A percentile compares a stretch with the other conserved stretches of the same genome.
Evolutionary conservation across 2,888 invertebrate genomes (phyloP).

Genomic region (Anticlea derivata): DNA sequence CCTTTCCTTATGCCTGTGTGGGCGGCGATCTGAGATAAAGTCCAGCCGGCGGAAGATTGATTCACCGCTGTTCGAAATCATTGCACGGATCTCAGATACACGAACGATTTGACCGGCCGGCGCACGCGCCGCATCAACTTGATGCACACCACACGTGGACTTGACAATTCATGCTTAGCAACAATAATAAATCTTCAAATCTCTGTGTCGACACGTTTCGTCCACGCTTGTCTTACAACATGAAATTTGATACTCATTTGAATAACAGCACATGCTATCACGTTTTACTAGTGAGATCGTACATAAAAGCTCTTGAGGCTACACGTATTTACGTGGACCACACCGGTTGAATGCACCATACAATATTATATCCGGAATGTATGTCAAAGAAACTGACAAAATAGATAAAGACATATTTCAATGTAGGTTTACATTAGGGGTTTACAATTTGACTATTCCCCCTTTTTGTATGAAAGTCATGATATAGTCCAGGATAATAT

Average conservation of each 20-base stretch:
- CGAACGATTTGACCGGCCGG: conserved; percentile 54
- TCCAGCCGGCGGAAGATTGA: conserved; percentile 70
- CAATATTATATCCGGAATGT: conserved; percentile 34
- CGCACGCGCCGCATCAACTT: conserved; percentile 61
- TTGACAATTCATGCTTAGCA: conserved; percentile 61
- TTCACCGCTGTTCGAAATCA: conserved; percentile 72
- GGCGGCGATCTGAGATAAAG: conserved; percentile 70
- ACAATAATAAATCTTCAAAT: conserved; percentile 70
- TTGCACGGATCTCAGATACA: conserved; percentile 65
- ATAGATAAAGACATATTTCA: conserved; percentile 21
- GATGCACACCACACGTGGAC: conserved; percentile 50
- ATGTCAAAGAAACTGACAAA: conserved; percentile 24
- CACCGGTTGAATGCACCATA: conserved; percentile 48
- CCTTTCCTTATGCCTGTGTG: conserved; percentile 55
- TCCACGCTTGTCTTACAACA: conserved; percentile 52
- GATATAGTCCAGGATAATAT: too few relatives aligned
- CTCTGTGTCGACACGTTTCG: conserved; percentile 62
- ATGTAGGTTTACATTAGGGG: conserved; percentile 6
- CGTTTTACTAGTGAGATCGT: conserved; percentile 59
- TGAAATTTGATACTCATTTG: conserved; percentile 70
- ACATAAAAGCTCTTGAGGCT: conserved; percentile 48
- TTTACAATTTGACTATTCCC: conserved; percentile 1
- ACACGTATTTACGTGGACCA: conserved; percentile 59
- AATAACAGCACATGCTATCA: conserved; percentile 64
- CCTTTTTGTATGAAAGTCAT: too few relatives aligned